A percentile compares a stretch with the other conserved stretches of the same genome.
Evolutionary conservation across 1,140 invertebrate species (phyloP).

Genomic region (Sipha flava): DNA sequence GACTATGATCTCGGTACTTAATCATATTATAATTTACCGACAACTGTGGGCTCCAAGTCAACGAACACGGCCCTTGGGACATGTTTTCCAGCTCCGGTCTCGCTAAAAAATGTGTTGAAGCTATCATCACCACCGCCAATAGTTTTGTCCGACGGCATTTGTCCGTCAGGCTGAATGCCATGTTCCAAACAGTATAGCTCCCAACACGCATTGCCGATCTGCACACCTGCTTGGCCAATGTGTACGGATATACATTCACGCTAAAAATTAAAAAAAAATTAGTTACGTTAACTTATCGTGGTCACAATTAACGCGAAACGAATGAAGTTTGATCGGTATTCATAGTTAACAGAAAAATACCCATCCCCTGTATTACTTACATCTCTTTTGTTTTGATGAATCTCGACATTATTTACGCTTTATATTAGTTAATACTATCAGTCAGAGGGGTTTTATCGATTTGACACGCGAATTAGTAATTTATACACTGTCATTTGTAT

Average conservation of each 20-base stretch:
- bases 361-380: no score
- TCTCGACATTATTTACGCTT: no score
- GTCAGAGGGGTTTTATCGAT: no score
- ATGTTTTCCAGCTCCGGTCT: constrained; percentile 51
- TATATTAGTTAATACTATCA: no score
- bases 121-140: constrained; percentile 64
- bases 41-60: constrained; percentile 60
- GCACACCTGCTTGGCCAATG: constrained; percentile 72
- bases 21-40: no score
- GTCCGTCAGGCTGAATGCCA: constrained; percentile 80
- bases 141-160: constrained; percentile 65
- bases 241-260: constrained; percentile 72
- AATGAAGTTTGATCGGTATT: no score
- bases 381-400: no score
- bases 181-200: constrained; percentile 71
- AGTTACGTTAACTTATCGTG: neutral
- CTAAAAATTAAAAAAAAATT: constrained; percentile 43
- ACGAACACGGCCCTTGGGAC: constrained; percentile 58
- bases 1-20: no score
- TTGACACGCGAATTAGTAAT: no score
- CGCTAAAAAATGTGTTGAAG: constrained; percentile 53
- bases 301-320: no score
- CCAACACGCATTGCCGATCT: constrained; percentile 71
- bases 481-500: no score
- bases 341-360: no score